phyloP scores from a whole-genome alignment of 2,888 invertebrate species.

The Labia minor region DNA sequence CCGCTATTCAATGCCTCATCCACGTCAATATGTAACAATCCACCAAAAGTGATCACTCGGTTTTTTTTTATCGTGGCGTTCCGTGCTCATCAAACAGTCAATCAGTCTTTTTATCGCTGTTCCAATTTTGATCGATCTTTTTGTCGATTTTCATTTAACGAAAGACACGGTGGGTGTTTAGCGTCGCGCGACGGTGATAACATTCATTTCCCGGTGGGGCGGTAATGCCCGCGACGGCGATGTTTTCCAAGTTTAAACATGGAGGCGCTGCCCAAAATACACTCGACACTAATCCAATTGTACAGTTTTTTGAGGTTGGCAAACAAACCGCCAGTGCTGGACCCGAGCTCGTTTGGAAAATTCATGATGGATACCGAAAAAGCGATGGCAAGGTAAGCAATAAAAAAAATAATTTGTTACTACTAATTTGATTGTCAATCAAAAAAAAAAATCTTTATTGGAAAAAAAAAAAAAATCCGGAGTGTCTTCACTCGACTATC shows the following conservation, averaged over 20 bases:
- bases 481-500: no score
- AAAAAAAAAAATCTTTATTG: no score
- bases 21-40: background rate
- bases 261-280: slow-evolving; percentile 44
- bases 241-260: slow-evolving; percentile 65
- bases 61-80: background rate
- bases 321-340: slow-evolving; percentile 71
- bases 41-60: background rate
- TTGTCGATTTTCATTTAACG: background rate
- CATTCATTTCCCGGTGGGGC: background rate
- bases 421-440: no score
- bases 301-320: slow-evolving; percentile 76
- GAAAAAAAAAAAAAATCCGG: no score
- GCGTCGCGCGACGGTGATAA: background rate
- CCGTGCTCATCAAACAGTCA: background rate
- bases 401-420: no score
- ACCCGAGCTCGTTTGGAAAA: slow-evolving; percentile 82
- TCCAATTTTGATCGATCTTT: background rate
- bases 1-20: background rate
- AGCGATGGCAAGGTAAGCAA: slow-evolving; percentile 74
- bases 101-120: background rate
- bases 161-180: background rate
- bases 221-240: slow-evolving; percentile 41
- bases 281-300: slow-evolving; percentile 70
- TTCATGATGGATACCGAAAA: slow-evolving; percentile 80